These are phyloP conservation scores for Hirtodrosophila confusa DNA, from an alignment of 2,888 invertebrate species.

Conservation along the genomic window DNA sequence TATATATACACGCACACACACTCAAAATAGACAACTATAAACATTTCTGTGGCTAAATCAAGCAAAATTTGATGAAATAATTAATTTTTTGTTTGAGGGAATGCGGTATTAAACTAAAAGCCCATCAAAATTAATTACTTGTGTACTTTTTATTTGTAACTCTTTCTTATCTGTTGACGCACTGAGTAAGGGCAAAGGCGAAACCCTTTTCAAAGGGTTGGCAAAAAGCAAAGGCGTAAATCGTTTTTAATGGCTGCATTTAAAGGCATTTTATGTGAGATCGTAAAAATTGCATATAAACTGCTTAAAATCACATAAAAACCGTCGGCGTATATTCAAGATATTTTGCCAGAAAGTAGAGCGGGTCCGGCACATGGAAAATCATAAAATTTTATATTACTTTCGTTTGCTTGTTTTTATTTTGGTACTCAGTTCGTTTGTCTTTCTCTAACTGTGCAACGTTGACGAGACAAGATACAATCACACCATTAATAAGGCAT, in stretches of 20 bases:
- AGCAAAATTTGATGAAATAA: slow-evolving; percentile 21
- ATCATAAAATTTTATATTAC: slow-evolving; percentile 69
- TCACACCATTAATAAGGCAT: slow-evolving; percentile 38
- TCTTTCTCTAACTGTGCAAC: slow-evolving; percentile 23
- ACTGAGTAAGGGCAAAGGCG: slow-evolving; percentile 12
- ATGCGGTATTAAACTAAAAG: slow-evolving; percentile 37
- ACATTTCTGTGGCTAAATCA: slow-evolving; percentile 12
- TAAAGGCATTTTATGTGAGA: slow-evolving; percentile 71
- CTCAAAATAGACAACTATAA: slow-evolving; percentile 3
- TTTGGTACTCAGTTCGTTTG: slow-evolving; percentile 28
- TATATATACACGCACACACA: slow-evolving; percentile 15
- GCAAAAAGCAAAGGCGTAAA: slow-evolving; percentile 63
- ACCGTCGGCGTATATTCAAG: slow-evolving; percentile 60
- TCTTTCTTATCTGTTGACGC: slow-evolving; percentile 44
- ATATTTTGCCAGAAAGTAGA: slow-evolving; percentile 44
- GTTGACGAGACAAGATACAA: slow-evolving; percentile 47
- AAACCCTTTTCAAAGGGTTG: slow-evolving; percentile 48
- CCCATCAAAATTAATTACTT: slow-evolving; percentile 69
- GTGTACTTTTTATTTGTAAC: slow-evolving; percentile 47
- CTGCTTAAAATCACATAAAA: slow-evolving; percentile 79
- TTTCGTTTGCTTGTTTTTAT: slow-evolving; percentile 49
- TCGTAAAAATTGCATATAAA: slow-evolving; percentile 78
- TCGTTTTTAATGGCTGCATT: slow-evolving; percentile 79
- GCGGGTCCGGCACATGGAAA: slow-evolving; percentile 39
- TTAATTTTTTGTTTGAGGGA: slow-evolving; percentile 19